These are phyloP conservation scores for Silurus lanzhouensis DNA, from an alignment of 2,797 vertebrate species.

Conservation along the genomic window DNA sequence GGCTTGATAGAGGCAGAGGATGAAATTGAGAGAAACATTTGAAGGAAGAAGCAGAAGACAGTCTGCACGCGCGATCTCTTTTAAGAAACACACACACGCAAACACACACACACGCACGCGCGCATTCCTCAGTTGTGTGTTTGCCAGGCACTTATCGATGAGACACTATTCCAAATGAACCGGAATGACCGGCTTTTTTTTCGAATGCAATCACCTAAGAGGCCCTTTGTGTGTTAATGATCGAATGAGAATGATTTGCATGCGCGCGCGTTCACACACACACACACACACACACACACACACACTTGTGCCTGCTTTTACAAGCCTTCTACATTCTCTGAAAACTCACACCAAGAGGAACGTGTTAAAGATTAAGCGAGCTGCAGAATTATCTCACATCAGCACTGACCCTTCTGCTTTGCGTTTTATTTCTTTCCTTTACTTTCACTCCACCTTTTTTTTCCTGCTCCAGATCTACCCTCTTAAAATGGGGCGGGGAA, in stretches of 20 bases:
- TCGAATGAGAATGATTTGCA: constrained; percentile 36
- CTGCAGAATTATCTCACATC: background rate
- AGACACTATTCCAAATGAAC: background rate
- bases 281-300: background rate
- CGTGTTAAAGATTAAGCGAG: background rate
- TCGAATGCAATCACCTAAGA: background rate
- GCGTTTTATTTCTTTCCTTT: background rate
- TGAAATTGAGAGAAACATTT: background rate
- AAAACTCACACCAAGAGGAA: background rate
- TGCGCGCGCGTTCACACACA: background rate
- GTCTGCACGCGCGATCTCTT: background rate
- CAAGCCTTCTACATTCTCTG: background rate
- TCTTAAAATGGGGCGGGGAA: background rate
- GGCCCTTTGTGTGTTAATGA: constrained; percentile 19
- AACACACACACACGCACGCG: background rate
- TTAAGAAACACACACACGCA: background rate
- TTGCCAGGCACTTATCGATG: background rate
- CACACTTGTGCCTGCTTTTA: background rate
- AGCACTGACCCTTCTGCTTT: background rate
- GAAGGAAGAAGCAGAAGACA: background rate
- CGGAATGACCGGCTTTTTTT: constrained; percentile 12
- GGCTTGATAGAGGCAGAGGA: background rate
- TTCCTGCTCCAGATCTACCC: background rate
- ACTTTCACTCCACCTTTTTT: background rate
- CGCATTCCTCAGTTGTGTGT: background rate